Conservation (phyloP, 1,140 invertebrate genomes). For the Schmidtea mediterranea region DNA sequence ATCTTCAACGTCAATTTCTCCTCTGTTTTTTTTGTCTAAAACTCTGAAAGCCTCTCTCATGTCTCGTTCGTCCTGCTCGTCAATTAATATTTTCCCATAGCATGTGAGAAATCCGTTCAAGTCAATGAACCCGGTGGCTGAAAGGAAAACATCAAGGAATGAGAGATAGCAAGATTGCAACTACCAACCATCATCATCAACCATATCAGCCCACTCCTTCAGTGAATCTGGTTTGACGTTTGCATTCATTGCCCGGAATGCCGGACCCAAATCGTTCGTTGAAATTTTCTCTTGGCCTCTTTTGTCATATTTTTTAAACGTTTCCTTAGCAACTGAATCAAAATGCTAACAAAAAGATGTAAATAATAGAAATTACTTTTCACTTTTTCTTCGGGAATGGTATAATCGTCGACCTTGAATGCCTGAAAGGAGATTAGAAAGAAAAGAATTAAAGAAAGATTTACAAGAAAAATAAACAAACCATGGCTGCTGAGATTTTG, state of each 20-base stretch:
- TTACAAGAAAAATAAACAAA: no score
- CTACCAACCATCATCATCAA: constrained; percentile 4
- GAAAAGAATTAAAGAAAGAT: not conserved
- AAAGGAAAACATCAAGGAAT: not conserved
- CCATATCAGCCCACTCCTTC: constrained; percentile 6
- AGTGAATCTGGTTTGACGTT: constrained; percentile 4
- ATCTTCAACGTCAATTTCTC: constrained; percentile 23
- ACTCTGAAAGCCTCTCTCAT: constrained; percentile 26
- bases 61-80: constrained; percentile 27
- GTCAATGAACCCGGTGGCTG: constrained; percentile 6
- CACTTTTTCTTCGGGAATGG: constrained; percentile 5
- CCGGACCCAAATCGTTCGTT: constrained; percentile 5
- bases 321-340: constrained; percentile 3
- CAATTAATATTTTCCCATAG: constrained; percentile 20
- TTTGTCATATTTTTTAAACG: constrained; percentile 5
- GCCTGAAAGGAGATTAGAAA: not conserved
- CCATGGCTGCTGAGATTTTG: no score
- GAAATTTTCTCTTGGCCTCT: constrained; percentile 4
- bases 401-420: constrained; percentile 5
- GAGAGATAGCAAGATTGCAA: not conserved
- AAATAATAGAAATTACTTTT: not conserved
- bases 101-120: constrained; percentile 19
- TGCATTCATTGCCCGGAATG: constrained; percentile 3
- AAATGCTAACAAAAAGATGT: not conserved
- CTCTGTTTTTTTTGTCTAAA: constrained; percentile 25